Conservation (phyloP, 2,113 vertebrate genomes). For the Tyrannus savana region DNA sequence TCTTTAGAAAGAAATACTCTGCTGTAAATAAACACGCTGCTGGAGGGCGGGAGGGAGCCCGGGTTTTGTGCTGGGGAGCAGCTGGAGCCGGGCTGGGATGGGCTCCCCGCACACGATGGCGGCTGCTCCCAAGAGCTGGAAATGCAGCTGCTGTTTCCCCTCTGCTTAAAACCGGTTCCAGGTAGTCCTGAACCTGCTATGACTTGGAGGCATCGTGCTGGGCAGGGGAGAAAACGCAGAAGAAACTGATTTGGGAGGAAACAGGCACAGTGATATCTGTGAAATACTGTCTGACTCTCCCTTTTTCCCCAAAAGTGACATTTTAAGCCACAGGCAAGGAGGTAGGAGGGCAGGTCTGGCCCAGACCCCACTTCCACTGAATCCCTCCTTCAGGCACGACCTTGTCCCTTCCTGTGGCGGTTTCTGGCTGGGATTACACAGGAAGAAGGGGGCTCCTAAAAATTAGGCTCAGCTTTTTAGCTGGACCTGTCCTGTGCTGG, state of each 20-base stretch:
- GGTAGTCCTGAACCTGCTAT: not conserved
- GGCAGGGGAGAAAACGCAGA: not conserved
- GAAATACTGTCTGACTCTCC: not conserved
- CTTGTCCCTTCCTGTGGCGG: not conserved
- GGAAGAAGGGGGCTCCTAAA: not conserved
- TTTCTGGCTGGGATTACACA: not conserved
- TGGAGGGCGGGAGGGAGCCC: not conserved
- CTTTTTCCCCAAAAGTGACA: not conserved
- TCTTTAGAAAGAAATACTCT: constrained; percentile 6
- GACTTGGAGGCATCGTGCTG: not conserved
- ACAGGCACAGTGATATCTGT: not conserved
- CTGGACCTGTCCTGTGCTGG: accelerated
- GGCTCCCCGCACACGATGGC: not conserved
- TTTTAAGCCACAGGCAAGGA: not conserved
- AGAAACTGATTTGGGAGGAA: not conserved
- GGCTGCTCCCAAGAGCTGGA: not conserved
- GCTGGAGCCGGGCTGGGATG: not conserved
- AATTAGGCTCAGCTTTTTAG: not conserved
- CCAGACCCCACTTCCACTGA: not conserved
- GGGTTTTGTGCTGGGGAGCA: not conserved
- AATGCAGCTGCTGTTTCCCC: accelerated
- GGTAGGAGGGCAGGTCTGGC: not conserved
- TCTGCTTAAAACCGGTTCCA: not conserved
- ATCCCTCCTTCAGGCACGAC: not conserved
- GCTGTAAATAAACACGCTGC: not conserved